These are phyloP conservation scores for Habropoda laboriosa DNA, from an alignment of 1,140 invertebrate genomes.

Conservation along the genomic window DNA sequence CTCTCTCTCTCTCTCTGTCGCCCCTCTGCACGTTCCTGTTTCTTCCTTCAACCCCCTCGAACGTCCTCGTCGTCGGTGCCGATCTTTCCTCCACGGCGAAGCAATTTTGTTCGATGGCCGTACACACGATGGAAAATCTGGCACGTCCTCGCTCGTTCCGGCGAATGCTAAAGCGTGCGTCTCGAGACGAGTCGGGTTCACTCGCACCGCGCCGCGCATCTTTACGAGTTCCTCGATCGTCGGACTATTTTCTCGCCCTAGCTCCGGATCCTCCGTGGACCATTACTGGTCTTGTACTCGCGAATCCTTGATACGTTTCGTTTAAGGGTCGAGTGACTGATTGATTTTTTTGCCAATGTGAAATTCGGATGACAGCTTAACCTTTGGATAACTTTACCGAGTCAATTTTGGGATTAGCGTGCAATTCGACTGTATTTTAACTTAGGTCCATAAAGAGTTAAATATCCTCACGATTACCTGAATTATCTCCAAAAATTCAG, in stretches of 20 bases:
- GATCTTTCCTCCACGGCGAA: conserved; percentile 38
- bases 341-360: too few species aligned
- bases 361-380: too few species aligned
- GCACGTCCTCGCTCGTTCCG: conserved; percentile 51
- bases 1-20: conserved; percentile 11
- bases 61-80: too few species aligned
- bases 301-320: too few species aligned
- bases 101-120: conserved; percentile 55
- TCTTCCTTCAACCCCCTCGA: neutral
- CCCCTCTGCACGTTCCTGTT: conserved; percentile 23
- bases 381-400: too few species aligned
- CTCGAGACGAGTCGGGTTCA: conserved; percentile 36
- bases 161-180: conserved; percentile 49
- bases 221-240: conserved; percentile 19
- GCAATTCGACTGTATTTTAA: too few species aligned
- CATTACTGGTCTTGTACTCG: neutral
- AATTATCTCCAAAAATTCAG: too few species aligned
- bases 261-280: neutral
- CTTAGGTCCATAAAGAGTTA: too few species aligned
- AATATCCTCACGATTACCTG: too few species aligned
- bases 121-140: conserved; percentile 54
- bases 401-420: too few species aligned
- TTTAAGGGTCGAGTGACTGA: too few species aligned
- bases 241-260: neutral
- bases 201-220: conserved; percentile 31